phyloP scores from a whole-genome alignment of 2,113 vertebrate genomes.

The Serilophus lunatus region DNA sequence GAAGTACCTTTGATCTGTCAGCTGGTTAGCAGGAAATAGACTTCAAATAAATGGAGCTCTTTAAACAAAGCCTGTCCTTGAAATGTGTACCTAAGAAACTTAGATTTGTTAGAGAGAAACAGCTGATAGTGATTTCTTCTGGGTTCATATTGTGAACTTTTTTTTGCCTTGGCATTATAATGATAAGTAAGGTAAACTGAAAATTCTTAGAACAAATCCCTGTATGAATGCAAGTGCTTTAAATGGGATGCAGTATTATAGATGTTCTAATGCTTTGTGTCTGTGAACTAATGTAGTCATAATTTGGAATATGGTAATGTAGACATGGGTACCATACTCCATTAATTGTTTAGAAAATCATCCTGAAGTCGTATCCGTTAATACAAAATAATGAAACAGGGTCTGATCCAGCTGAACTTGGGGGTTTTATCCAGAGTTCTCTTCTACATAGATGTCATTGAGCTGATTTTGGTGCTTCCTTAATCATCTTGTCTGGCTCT shows the following conservation, averaged over 20 bases:
- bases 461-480: neutral
- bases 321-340: neutral
- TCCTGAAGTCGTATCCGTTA: neutral
- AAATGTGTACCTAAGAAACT: slow-evolving; percentile 34
- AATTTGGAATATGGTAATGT: neutral
- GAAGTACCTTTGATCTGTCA: slow-evolving; percentile 53
- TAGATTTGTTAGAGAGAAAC: slow-evolving; percentile 47
- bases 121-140: slow-evolving; percentile 53
- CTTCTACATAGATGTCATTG: neutral
- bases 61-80: slow-evolving; percentile 54
- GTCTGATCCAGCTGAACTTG: neutral
- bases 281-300: neutral
- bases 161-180: neutral
- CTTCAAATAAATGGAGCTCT: slow-evolving; percentile 33
- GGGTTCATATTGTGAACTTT: neutral
- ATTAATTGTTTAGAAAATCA: neutral
- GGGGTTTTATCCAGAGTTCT: too few relatives aligned
- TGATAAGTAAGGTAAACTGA: neutral
- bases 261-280: neutral
- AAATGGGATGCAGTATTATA: neutral
- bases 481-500: neutral
- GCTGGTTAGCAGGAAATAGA: slow-evolving; percentile 44
- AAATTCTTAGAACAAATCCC: neutral
- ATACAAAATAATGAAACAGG: neutral
- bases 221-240: neutral